Conservation (phyloP, 2,113 vertebrate species). For the Falcunculus frontatus region DNA sequence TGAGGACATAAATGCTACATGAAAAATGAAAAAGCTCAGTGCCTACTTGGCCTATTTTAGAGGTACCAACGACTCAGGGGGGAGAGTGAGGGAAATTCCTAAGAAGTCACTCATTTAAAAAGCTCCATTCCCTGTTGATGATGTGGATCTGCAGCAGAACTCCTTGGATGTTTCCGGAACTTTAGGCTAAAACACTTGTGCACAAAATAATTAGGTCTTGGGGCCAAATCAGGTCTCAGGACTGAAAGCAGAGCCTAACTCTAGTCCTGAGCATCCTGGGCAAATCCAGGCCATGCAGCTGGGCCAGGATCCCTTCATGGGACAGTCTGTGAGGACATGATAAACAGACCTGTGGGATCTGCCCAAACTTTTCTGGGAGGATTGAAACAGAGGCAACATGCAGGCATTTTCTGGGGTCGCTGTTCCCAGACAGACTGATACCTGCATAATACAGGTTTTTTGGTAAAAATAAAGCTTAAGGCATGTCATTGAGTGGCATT, state of each 20-base stretch:
- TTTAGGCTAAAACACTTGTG: not conserved
- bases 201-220: not conserved
- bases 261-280: not conserved
- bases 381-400: not conserved
- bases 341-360: not conserved
- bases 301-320: not conserved
- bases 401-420: not conserved
- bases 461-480: not conserved
- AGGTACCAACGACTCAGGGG: not conserved
- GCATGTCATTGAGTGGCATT: not conserved
- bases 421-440: not conserved
- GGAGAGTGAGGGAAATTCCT: not conserved
- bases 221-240: not conserved
- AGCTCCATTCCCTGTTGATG: not conserved
- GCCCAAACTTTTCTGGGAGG: not conserved
- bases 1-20: not conserved
- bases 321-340: not conserved
- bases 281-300: accelerated
- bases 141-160: not conserved
- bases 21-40: not conserved
- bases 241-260: not conserved
- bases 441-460: not conserved
- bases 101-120: not conserved
- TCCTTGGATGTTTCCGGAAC: not conserved
- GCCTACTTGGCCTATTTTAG: not conserved